Conservation (phyloP, 2,888 invertebrate genomes). For the Himalopsyche kuldschensis region DNA sequence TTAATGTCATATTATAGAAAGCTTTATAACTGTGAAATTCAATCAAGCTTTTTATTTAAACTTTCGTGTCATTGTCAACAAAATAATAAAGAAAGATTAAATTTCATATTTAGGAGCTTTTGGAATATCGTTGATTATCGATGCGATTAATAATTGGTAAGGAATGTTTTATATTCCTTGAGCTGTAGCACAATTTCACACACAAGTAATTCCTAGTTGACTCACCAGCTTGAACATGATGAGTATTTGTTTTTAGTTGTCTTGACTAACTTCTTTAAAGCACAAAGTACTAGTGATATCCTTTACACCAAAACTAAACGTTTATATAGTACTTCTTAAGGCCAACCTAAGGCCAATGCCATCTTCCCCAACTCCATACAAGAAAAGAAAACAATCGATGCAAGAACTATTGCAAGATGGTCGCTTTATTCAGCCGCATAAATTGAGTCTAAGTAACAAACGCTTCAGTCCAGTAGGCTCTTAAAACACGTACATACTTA, state of each 20-base stretch:
- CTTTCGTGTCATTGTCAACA: too few relatives aligned
- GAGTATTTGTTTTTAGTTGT: conserved; percentile 15
- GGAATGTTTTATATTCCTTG: too few relatives aligned
- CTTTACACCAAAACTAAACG: not conserved
- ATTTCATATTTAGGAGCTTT: too few relatives aligned
- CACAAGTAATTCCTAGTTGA: not conserved
- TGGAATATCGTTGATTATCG: too few relatives aligned
- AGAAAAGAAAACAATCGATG: not conserved
- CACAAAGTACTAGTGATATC: conserved; percentile 2
- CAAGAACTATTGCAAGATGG: not conserved
- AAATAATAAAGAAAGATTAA: too few relatives aligned
- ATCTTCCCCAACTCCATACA: not conserved
- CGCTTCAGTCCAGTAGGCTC: too few relatives aligned
- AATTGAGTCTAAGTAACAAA: not conserved
- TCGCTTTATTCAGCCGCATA: not conserved
- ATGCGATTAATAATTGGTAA: too few relatives aligned
- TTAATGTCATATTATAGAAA: too few relatives aligned
- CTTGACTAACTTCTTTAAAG: not conserved
- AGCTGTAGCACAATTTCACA: not conserved
- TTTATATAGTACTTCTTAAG: not conserved
- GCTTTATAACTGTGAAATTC: too few relatives aligned
- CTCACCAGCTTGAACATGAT: conserved; percentile 43
- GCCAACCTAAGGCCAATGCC: not conserved
- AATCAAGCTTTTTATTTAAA: too few relatives aligned
- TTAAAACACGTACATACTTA: too few relatives aligned